Percentiles rank a stretch among this genome's conserved stretches.
These are phyloP conservation scores for Cryptoblepharus egeriae DNA, from an alignment of 2,797 vertebrate genomes.

Conservation along the genomic window DNA sequence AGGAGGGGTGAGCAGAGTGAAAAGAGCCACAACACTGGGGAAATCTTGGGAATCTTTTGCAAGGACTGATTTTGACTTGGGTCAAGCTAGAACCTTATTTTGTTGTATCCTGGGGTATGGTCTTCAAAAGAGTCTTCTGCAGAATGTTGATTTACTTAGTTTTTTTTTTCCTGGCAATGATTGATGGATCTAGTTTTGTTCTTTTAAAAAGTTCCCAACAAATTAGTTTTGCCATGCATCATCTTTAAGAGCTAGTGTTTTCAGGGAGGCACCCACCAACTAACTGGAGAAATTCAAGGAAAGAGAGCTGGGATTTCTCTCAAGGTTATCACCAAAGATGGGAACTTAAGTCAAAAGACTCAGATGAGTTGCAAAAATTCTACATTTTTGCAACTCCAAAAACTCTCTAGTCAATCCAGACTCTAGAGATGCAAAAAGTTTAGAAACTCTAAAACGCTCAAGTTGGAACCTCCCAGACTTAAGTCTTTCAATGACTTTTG, in stretches of 20 bases:
- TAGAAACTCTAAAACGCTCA: too few relatives aligned
- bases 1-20: conserved; percentile 6
- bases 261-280: background rate
- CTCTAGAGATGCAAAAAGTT: too few relatives aligned
- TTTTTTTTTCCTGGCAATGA: background rate
- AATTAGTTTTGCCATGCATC: background rate
- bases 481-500: too few relatives aligned
- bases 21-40: conserved; percentile 47
- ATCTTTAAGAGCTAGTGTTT: background rate
- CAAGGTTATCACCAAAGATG: background rate
- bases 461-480: too few relatives aligned
- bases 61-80: background rate
- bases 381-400: too few relatives aligned
- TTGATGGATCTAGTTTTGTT: background rate
- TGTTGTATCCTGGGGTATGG: background rate
- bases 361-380: too few relatives aligned
- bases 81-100: background rate
- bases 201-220: background rate
- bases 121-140: background rate
- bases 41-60: conserved; percentile 20
- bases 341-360: too few relatives aligned
- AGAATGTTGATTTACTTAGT: background rate
- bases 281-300: background rate
- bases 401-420: too few relatives aligned
- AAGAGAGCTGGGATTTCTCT: background rate